Base-by-base conservation (phyloP, 2,888 invertebrate genomes). In the Cryptosula pallasiana region DNA sequence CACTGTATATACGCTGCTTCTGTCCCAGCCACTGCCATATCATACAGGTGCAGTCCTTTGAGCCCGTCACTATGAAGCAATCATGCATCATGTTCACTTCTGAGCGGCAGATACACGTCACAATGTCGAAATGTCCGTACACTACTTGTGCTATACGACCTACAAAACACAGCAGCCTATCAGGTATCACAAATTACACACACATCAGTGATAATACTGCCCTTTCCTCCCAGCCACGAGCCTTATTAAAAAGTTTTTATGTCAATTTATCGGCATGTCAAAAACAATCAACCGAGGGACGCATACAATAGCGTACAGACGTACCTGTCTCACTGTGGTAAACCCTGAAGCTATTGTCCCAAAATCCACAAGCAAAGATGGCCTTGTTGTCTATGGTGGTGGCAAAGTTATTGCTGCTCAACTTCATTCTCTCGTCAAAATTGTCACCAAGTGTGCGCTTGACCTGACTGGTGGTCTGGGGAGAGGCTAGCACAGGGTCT, bases 341-440 rank as follows among this genome's bases (percentile, higher is more conserved):
- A 25, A 99, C 95, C 5, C 99, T 88, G 87, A 99, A 99, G 86
- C 96, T 96, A 86, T 98, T 98, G 85, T 99, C 99, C 94, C 98
- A 98, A 87, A 98, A 99, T 72, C 99, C 99, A 82, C 96, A 95
- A 0, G 98, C 96, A 76, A 99, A 92, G 77, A 99, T 89, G 87
- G 95, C 96, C 76, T 94, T 80, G 81, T 95, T 95, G 86, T 99
- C 99, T 0, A 98, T 96, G 0, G 98, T 98, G 34, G 96, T 96
- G 35, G 98, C 94, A 87, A 98, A 99, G 85, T 96, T 96, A 86
- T 93, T 94, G 79, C 92, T 92, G 75, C 92, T 90, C 79, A 97
- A 94, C 83, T 92, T 91, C 76, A 98, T 88, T 82, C 96, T 92
- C 86, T 98, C 97, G 81, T 97, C 97, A 87, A 99, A 98, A 87